Conservation (phyloP, 2,797 vertebrate genomes). For the Pipistrellus nathusii region DNA sequence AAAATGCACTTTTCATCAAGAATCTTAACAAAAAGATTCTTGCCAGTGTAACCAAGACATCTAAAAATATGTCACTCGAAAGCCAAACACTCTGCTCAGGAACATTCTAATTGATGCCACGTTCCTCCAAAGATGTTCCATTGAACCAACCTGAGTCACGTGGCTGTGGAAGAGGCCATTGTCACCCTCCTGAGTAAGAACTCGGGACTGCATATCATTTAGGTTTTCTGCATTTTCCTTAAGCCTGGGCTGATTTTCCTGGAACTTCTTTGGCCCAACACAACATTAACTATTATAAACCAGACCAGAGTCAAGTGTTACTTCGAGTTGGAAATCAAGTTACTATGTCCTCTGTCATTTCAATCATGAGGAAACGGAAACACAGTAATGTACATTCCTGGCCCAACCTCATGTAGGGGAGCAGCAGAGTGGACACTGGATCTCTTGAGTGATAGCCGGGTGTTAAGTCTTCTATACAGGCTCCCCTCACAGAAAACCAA, state of each 20-base stretch:
- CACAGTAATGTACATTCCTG: neutral
- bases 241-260: neutral
- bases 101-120: conserved; percentile 62
- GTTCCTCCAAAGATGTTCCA: conserved; percentile 48
- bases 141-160: neutral
- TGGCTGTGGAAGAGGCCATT: neutral
- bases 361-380: neutral
- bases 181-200: neutral
- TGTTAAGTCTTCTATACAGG: neutral
- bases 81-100: conserved; percentile 67
- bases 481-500: neutral
- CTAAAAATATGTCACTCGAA: conserved; percentile 77
- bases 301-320: neutral
- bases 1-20: conserved; percentile 73
- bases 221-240: conserved; percentile 13
- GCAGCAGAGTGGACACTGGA: accelerated
- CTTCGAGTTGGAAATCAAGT: neutral
- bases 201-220: neutral
- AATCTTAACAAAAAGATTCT: conserved; percentile 78
- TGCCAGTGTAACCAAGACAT: conserved; percentile 74
- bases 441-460: neutral
- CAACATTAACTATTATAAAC: neutral
- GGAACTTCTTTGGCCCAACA: neutral
- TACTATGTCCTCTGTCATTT: neutral
- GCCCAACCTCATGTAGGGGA: neutral